Evolutionary conservation across 2,797 vertebrate genomes (phyloP), one percentile per base, ranked within the genome.

Genomic region (Cyclopterus lumpus): DNA sequence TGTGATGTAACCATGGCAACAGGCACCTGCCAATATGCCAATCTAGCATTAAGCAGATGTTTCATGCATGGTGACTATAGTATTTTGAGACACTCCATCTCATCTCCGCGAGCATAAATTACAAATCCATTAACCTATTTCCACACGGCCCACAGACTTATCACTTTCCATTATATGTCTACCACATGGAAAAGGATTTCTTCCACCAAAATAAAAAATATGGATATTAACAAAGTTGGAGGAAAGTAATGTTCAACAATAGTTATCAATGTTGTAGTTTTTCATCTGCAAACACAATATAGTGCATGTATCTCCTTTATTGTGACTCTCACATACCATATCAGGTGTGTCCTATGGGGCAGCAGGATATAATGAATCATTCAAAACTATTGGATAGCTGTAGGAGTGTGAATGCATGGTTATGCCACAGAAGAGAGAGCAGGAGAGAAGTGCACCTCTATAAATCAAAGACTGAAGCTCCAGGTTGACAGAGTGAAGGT

Each of bases 1-100:
- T 85, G 66, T 79, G 53, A 79, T 59, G 84, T 86, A 79, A 80
- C 90, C 86, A 90, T 87, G 71, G 79, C 66, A 89, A 92, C 86
- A 66, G 76, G 51, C 54, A 71, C 77, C 54, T 69, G 73, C 32
- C 75, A 80, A 78, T 78, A 84, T 61, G 40, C 40, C 55, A 70
- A n/a, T 67, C 42, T 58, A 42, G 15, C 11, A 42, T 62, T 3
- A 55, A 8, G 16, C 7, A 30, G 11, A 69, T 36, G 51, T 57
- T 75, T 68, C n/a, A n/a, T n/a, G n/a, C 2, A 28, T 28, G 38
- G 14, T 66, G 48, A 63, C 67, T 36, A 60, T 71, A 69, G 46
- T 28, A 30, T 68, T 73, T 72, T 51, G 18, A 72, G 53, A 67
- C 24, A 53, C 42, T 62, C 16, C 24, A 73, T 75, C 48, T 77